phyloP scores from a whole-genome alignment of 2,797 vertebrate species.

The Hoplostethus mediterraneus region DNA sequence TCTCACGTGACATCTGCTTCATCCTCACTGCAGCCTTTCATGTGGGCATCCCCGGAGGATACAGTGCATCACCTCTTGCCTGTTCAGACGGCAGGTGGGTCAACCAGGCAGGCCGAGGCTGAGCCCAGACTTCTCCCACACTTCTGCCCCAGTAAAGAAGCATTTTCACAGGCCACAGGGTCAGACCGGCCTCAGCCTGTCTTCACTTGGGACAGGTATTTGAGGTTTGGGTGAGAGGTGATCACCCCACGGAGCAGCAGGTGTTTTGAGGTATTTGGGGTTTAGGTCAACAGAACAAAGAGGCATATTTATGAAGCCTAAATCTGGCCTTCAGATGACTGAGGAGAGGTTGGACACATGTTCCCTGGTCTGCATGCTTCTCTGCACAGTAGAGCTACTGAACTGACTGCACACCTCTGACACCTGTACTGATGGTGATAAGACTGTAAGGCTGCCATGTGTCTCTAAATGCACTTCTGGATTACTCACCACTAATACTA shows the following conservation, averaged over 20 bases:
- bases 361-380: background rate
- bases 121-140: background rate
- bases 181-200: conserved; percentile 3
- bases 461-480: background rate
- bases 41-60: too few relatives aligned
- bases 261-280: background rate
- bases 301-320: background rate
- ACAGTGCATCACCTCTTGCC: too few relatives aligned
- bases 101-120: too few relatives aligned
- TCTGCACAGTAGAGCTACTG: background rate
- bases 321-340: too few relatives aligned
- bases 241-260: background rate
- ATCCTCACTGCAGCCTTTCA: too few relatives aligned
- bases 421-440: background rate
- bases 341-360: too few relatives aligned
- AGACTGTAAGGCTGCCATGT: background rate
- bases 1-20: too few relatives aligned
- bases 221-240: background rate
- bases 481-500: background rate
- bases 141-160: conserved; percentile 2
- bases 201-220: conserved; percentile 10
- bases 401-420: background rate
- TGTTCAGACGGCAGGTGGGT: too few relatives aligned
- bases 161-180: background rate
- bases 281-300: background rate